A percentile compares a stretch with the other conserved stretches of the same genome.
Evolutionary conservation across 2,888 invertebrate genomes (phyloP).

Genomic region (Amphipyra berbera): DNA sequence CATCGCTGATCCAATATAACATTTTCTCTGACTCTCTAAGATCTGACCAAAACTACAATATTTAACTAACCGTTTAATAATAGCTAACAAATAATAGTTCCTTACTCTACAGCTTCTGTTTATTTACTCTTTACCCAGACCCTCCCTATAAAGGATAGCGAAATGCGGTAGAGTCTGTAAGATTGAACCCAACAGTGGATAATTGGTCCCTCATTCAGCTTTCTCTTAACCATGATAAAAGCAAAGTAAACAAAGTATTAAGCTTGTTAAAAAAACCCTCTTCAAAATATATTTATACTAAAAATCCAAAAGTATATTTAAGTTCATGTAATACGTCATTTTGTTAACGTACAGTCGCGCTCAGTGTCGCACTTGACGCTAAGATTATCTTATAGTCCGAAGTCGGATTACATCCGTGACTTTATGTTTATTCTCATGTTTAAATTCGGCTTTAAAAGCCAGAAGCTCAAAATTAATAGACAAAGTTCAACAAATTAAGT

Average conservation of each 20-base stretch:
- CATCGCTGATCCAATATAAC: too few species aligned
- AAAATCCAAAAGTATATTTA: conserved; percentile 28
- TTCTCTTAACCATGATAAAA: conserved; percentile 15
- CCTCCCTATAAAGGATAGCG: background rate
- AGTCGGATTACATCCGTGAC: conserved; percentile 30
- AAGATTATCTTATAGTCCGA: conserved; percentile 28
- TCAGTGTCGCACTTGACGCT: conserved; percentile 16
- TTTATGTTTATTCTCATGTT: conserved; percentile 38
- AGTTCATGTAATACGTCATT: conserved; percentile 26
- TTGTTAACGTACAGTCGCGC: conserved; percentile 20
- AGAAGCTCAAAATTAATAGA: conserved; percentile 34
- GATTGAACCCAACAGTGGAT: background rate
- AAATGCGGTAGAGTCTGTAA: background rate
- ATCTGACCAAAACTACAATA: too few species aligned
- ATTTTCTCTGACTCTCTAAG: too few species aligned
- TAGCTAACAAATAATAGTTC: too few species aligned
- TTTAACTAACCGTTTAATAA: too few species aligned
- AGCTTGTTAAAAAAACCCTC: background rate
- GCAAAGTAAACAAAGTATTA: background rate
- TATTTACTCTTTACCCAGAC: background rate
- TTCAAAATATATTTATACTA: conserved; percentile 13
- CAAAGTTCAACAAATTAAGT: conserved; percentile 44
- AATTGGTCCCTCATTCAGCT: conserved; percentile 10
- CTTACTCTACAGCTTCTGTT: too few species aligned
- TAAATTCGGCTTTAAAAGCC: conserved; percentile 37